Conservation (phyloP, 2,888 invertebrate species). For the Cheilosia vulpina region DNA sequence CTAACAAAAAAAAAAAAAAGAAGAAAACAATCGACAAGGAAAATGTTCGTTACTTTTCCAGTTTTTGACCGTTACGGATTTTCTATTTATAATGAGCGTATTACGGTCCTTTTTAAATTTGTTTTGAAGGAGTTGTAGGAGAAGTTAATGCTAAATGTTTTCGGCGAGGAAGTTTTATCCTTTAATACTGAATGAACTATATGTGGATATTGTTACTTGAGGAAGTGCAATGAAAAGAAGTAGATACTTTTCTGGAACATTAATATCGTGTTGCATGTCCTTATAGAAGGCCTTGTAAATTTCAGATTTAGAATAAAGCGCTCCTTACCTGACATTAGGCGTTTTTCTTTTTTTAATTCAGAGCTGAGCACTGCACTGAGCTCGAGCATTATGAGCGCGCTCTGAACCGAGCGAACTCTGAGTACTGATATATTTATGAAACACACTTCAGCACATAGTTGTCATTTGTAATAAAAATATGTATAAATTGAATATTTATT, state of each 20-base stretch:
- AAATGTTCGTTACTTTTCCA: conserved; percentile 65
- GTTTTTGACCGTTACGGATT: conserved; percentile 64
- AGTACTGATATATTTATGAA: too few species aligned
- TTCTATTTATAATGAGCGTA: neutral
- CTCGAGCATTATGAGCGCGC: too few species aligned
- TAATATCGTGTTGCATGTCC: neutral
- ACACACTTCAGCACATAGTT: too few species aligned
- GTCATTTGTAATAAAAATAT: too few species aligned
- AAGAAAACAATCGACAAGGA: neutral
- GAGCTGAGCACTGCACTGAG: too few species aligned
- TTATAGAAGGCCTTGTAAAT: too few species aligned
- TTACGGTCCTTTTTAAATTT: neutral
- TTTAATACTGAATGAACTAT: conserved; percentile 60
- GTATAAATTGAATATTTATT: too few species aligned
- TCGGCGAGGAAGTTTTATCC: conserved; percentile 36
- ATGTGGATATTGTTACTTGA: conserved; percentile 32
- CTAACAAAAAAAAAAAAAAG: conserved; percentile 33
- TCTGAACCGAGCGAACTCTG: too few species aligned
- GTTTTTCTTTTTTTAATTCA: too few species aligned
- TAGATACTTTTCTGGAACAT: neutral
- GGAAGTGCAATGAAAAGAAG: conserved; percentile 4
- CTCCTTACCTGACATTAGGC: too few species aligned
- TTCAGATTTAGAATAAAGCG: too few species aligned
- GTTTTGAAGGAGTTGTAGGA: neutral
- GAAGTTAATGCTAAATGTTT: conserved; percentile 36